Evolutionary conservation across 2,888 invertebrate species (phyloP), one percentile per base, ranked within the genome.

Genomic region (Aphodius sticticus): DNA sequence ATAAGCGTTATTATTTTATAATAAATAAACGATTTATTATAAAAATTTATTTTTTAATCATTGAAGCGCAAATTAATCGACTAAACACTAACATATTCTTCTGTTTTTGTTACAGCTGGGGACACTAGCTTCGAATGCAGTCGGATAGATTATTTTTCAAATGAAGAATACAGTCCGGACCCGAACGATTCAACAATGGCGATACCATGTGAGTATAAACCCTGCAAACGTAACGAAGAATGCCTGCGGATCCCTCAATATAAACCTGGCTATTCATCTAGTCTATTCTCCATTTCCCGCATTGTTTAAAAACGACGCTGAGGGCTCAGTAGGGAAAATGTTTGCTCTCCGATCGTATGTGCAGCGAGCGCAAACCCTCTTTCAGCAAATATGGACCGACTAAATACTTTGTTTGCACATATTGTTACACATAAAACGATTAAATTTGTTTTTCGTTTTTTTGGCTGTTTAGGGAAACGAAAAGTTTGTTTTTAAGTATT

Each of bases 171-270:
- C 90, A 93, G 94, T 84, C 95, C 97, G 14, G 97, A 97, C 90
- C 95, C 95, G 0, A 94, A 94, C 86, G 97, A 97, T 88, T 97
- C 96, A 7, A 96, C 97, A n/a, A 94, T 95, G 90, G 96, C 96
- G 36, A 97, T 97, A 90, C 96, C 97, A 88, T 97, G 97, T 97
- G 92, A 96, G 96, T 94, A 88, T 76, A 72, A 53, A 69, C 15
- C 16, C 36, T 53, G 69, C 77, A 26, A 26, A 26, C 26, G 26
- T 26, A 2, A 26, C 26, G 3, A 26, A 26, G 26, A 26, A 26
- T 26, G 3, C 53, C 53, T 5, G 7, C 53, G 7, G 53, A 9
- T 12, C 9, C 7, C 53, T 12, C 53, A 53, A 53, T 53, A 53
- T 53, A 53, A 53, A 53, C 53, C 53, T 12, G 1, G 7, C 53